Evolutionary conservation across 1,140 invertebrate genomes (phyloP).

Genomic region (Papilio glaucus): DNA sequence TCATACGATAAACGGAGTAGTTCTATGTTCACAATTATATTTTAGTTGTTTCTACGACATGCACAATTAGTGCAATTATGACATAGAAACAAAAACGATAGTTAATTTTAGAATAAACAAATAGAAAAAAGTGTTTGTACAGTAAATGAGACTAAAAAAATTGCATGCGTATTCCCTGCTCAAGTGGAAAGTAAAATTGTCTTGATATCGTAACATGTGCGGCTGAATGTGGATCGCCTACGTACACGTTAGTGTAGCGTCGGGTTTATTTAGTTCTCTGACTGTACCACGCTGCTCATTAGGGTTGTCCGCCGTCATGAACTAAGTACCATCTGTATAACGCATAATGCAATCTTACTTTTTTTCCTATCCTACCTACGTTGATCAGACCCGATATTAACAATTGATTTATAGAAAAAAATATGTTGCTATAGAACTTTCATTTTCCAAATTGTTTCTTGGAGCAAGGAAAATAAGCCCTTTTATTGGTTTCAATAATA

Average conservation of each 20-base stretch:
- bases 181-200: constrained; percentile 3
- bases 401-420: no score
- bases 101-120: neutral
- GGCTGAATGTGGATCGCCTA: constrained; percentile 30
- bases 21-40: neutral
- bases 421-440: no score
- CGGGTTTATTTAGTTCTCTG: constrained; percentile 26
- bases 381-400: no score
- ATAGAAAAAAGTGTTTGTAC: neutral
- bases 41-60: no score
- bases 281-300: constrained; percentile 4
- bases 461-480: no score
- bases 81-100: no score
- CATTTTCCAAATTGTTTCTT: no score
- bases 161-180: neutral
- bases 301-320: neutral
- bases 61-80: no score
- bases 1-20: neutral
- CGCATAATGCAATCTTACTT: no score
- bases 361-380: no score
- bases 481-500: no score
- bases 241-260: neutral
- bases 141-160: neutral
- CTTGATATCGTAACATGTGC: constrained; percentile 8
- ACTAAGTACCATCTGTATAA: no score